phyloP scores from a whole-genome alignment of 2,797 vertebrate genomes.

The Galagoides demidoff region DNA sequence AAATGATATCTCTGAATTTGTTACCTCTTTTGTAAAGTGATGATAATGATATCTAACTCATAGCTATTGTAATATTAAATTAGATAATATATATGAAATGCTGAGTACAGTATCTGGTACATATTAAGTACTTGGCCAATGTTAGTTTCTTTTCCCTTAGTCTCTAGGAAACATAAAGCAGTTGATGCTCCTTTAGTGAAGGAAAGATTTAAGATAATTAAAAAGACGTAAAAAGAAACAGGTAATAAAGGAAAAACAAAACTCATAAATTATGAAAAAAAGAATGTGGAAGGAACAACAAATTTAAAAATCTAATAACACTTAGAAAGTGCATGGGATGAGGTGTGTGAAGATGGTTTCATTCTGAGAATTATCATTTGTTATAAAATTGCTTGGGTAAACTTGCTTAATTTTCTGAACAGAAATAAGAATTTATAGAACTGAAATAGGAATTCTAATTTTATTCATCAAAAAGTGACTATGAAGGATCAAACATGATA shows the following conservation, averaged over 20 bases:
- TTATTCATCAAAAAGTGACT: background rate
- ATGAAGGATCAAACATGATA: background rate
- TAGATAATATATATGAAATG: background rate
- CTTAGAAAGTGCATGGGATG: background rate
- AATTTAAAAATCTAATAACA: conserved; percentile 9
- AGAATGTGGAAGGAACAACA: background rate
- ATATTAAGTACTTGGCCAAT: background rate
- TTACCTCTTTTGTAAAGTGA: background rate
- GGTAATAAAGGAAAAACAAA: background rate
- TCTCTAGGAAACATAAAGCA: background rate
- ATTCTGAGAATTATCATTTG: background rate
- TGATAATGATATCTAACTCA: background rate
- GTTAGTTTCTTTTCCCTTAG: background rate
- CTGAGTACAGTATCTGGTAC: background rate
- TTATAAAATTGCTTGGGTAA: background rate
- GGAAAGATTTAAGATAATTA: background rate
- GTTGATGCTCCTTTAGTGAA: background rate
- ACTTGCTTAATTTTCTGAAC: conserved; percentile 14
- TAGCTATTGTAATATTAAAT: background rate
- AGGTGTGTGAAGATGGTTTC: conserved; percentile 4
- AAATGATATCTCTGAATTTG: conserved; percentile 1
- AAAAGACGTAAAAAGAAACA: background rate
- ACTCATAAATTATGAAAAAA: conserved; percentile 19
- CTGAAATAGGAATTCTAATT: conserved; percentile 23
- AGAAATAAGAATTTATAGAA: conserved; percentile 40